Evolutionary conservation across 2,797 vertebrate genomes (phyloP), one percentile per base, ranked within the genome.

Genomic region (Alosa sapidissima): DNA sequence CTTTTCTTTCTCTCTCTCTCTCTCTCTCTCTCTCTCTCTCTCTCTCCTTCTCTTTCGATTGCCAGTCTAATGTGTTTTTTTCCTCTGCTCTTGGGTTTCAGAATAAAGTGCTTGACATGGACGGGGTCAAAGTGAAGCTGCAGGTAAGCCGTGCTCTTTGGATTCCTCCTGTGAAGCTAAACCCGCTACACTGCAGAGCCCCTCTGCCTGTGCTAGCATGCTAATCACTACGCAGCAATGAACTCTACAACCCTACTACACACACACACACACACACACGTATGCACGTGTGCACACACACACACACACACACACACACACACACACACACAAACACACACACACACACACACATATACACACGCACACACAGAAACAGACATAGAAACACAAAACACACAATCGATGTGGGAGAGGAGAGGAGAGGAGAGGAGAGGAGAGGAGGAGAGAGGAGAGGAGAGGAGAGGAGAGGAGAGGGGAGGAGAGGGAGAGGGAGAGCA

Each of bases 51-150:
- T 41, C 68, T 41, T 2, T 72, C 24, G 1, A 33, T 13, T 28
- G 33, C 28, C 3, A 16, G 13, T 33, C 68, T 75, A 75, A 75
- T 75, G 33, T 75, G 13, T 72, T 72, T 8, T 33, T 62, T 11
- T 65, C 10, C 28, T 65, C 58, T 62, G 62, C 62, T 68, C 36
- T 41, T 41, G 33, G 41, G 68, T 75, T 75, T 36, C 68, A 99
- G 98, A 99, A 99, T 89, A 99, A 99, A 96, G 97, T 98, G 88
- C 89, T 99, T 94, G 96, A 94, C 0, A 96, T 99, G 89, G 98
- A 99, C 8, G 96, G 96, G 13, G 93, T 96, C 91, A 99, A 98
- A 91, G 97, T 98, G 88, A 99, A 99, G 93, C 92, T 99, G 68
- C 98, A 99, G 97, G 98, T 99, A 93, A 81, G 94, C 13, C 13